A percentile compares a stretch with the other conserved stretches of the same genome.
Conservation (phyloP, 1,140 invertebrate genomes). For the Aplysia californica region DNA sequence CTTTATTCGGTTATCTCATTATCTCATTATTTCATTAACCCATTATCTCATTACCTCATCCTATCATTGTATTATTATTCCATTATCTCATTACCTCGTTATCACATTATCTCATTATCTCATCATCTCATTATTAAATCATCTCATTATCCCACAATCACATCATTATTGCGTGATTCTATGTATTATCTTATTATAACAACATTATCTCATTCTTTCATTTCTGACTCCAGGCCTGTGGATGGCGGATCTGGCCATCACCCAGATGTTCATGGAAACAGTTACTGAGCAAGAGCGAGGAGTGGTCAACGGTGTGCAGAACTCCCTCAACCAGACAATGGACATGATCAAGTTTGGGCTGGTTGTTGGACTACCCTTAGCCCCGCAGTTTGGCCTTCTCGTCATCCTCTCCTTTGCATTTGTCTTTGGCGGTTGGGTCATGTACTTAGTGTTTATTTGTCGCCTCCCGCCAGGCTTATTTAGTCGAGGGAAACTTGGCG, state of each 20-base stretch:
- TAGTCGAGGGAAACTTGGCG: neutral
- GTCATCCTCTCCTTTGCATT: conserved; percentile 68
- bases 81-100: neutral
- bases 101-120: neutral
- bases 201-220: neutral
- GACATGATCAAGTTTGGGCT: conserved; percentile 71
- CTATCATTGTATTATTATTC: neutral
- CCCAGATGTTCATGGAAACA: conserved; percentile 73
- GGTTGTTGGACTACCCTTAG: conserved; percentile 67
- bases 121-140: neutral
- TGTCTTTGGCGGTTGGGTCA: conserved; percentile 58
- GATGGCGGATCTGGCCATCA: conserved; percentile 72
- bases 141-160: neutral
- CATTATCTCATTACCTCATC: neutral
- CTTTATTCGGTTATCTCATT: too few species aligned
- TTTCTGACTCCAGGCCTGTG: conserved; percentile 68
- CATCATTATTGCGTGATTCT: neutral
- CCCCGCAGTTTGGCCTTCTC: conserved; percentile 68
- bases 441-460: conserved; percentile 38
- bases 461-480: neutral
- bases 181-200: neutral
- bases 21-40: too few species aligned
- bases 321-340: conserved; percentile 70
- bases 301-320: conserved; percentile 72
- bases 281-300: conserved; percentile 71